Evolutionary conservation across 2,888 invertebrate species (phyloP).

Genomic region (Cataglyphis livida): DNA sequence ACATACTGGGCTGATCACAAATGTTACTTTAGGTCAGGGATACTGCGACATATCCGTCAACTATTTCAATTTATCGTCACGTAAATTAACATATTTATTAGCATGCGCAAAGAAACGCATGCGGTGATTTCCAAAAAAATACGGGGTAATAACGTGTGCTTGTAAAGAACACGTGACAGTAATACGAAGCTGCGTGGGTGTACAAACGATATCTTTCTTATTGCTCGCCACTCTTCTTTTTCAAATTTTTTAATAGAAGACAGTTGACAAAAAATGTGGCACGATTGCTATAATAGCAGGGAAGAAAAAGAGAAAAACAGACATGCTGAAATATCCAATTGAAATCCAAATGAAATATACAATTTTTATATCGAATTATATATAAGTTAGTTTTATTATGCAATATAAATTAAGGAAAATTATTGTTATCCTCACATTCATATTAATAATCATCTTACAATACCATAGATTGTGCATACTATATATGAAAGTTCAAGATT

Average conservation of each 20-base stretch:
- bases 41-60: slow-evolving; percentile 11
- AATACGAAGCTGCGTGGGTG: slow-evolving; percentile 1
- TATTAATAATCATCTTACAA: neutral
- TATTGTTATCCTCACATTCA: neutral
- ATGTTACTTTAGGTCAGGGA: slow-evolving; percentile 30
- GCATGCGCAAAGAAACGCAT: neutral
- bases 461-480: neutral
- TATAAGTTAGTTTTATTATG: neutral
- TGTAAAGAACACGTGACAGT: neutral
- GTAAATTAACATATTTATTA: slow-evolving; percentile 62
- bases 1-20: slow-evolving; percentile 8
- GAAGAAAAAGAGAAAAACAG: neutral
- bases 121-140: slow-evolving; percentile 27
- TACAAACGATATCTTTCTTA: neutral
- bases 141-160: slow-evolving; percentile 54
- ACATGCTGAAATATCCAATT: neutral
- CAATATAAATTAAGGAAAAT: neutral
- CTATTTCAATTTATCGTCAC: slow-evolving; percentile 36
- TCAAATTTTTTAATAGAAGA: neutral
- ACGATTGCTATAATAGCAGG: neutral
- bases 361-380: neutral
- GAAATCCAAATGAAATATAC: neutral
- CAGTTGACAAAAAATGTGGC: neutral
- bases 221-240: neutral
- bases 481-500: neutral